Base-by-base conservation (phyloP, 2,888 invertebrate species). In the Lasius platythorax region DNA sequence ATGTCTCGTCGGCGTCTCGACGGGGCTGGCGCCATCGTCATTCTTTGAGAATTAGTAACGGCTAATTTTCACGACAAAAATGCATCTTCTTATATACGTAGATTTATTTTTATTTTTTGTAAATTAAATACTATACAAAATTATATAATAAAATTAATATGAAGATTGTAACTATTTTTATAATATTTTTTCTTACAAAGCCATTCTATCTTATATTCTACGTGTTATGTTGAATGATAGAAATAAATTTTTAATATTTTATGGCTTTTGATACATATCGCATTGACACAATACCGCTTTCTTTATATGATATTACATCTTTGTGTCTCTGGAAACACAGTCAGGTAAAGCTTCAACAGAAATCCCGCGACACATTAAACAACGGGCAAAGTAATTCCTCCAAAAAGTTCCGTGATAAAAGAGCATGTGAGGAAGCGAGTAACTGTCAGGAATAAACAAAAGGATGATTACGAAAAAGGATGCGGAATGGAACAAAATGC, bases 401-500 rank as follows among this genome's bases (percentile, higher is more conserved):
- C 72, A 72, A 79, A 79, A 33, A 53, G 58, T 46, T 33, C 6
- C 23, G 18, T 5, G 33, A n/a, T 43, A 72, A 72, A 23, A 58
- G n/a, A 58, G 18, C 63, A 23, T 70, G 79, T 46, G 67, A 28
- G 43, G 30, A 88, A 84, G 78, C 53, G 58, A 70, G 82, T 79
- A 85, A 74, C 61, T 56, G 23, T 53, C 33, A 37, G 37, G 43
- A 43, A 37, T 63, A 63, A 43, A 37, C 28, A 66, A 67, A 58
- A 53, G 61, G 15, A n/a, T 23, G 30, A 64, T 43, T 23, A 9
- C 37, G 58, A 43, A 58, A 18, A 15, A 28, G 46, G 18, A 9
- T 23, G 15, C 56, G 28, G 64, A 82, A 66, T 30, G 72, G 56
- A 70, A 81, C 46, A 79, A 88, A 87, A 85, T 86, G 63, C 61